Base-by-base conservation (phyloP, 2,888 invertebrate species). In the Mythimna vitellina region DNA sequence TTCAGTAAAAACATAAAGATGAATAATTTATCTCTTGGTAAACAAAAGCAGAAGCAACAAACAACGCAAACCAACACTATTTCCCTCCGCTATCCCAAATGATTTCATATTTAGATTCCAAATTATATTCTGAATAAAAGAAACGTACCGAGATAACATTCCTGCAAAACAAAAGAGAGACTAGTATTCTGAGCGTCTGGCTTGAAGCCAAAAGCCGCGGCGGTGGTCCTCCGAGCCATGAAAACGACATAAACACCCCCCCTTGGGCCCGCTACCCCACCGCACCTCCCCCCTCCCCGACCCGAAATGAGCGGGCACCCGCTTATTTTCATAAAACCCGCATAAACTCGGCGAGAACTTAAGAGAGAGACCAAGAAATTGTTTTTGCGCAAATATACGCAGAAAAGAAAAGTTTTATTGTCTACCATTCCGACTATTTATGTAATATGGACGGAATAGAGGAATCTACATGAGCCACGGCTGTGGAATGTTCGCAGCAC, bases 301-400 rank as follows among this genome's bases (percentile, higher is more conserved):
- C 93, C 94, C 91, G 84, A 94, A 95, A 95, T 96, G 95, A 96
- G 95, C 92, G 95, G 95, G 91, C 94, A 81, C 93, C 95, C 95
- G 93, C 95, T 94, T 95, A 95, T 95, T 95, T 95, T 95, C 95
- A 95, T 95, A 95, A 95, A 94, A 94, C 92, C 93, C 89, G 89
- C 92, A 93, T 95, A 94, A 95, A 94, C 90, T 89, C 89, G 82
- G 87, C 90, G 89, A 87, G 88, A 90, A 89, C 90, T 90, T 90
- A 89, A 88, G 89, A 87, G 89, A 91, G 89, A 92, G 89, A 92
- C 90, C 90, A 89, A 92, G 90, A 90, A 91, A 93, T 93, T 93
- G 90, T 93, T 92, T 92, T 89, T 80, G 86, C 86, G 84, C 88
- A 86, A 87, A 88, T 86, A 82, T 86, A 83, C 77, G 86, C 71